phyloP scores from a whole-genome alignment of 2,113 vertebrate genomes.

The Galeopterus variegatus region DNA sequence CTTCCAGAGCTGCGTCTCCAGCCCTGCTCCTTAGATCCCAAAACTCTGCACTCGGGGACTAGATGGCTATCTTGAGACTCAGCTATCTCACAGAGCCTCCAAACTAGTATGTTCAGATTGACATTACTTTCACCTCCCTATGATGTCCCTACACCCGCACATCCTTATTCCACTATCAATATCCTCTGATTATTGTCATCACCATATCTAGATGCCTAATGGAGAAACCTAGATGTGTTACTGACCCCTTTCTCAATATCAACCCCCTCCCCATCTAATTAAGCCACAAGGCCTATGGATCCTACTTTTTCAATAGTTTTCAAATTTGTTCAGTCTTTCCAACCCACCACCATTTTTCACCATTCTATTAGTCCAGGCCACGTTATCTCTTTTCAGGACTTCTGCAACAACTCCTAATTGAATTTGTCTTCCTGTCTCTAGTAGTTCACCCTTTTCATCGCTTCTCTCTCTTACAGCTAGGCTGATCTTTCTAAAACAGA shows the following conservation, averaged over 20 bases:
- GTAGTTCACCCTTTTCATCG: not conserved
- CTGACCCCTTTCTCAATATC: not conserved
- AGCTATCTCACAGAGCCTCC: not conserved
- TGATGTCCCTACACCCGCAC: no score
- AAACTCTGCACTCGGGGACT: rapidly evolving
- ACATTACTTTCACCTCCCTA: not conserved
- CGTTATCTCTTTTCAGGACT: not conserved
- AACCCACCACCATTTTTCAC: no score
- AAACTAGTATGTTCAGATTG: not conserved
- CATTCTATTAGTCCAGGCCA: not conserved
- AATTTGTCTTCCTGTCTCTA: not conserved
- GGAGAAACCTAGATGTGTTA: not conserved
- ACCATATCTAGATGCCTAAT: no score
- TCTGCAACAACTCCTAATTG: not conserved
- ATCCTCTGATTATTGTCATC: not conserved
- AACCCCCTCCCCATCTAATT: no score
- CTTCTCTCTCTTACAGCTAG: not conserved
- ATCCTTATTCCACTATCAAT: not conserved
- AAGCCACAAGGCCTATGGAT: not conserved
- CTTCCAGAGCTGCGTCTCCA: not conserved
- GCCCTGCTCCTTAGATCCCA: no score
- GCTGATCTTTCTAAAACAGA: not conserved
- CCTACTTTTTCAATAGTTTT: not conserved
- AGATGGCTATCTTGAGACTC: rapidly evolving
- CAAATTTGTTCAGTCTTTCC: not conserved